Percentiles rank a stretch among this genome's conserved stretches.
Conservation (phyloP, 2,113 vertebrate genomes). For the Capreolus pygargus region DNA sequence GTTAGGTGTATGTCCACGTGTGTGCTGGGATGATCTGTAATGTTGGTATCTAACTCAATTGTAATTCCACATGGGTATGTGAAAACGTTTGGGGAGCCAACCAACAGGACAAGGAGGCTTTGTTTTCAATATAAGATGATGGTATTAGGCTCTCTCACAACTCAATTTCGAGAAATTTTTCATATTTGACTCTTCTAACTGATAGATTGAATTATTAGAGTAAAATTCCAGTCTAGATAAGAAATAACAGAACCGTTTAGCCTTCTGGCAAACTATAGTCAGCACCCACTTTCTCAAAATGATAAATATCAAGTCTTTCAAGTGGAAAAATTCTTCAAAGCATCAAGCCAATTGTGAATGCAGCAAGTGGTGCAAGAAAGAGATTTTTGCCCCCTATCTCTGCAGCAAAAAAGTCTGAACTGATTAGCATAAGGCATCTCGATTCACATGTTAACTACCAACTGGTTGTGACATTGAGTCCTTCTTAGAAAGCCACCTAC, state of each 20-base stretch:
- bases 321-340: constrained; percentile 69
- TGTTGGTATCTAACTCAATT: not conserved
- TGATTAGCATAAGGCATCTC: constrained; percentile 20
- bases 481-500: constrained; percentile 50
- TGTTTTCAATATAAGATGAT: constrained; percentile 39
- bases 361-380: constrained; percentile 30
- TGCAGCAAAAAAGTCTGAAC: not conserved
- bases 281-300: constrained; percentile 71
- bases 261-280: constrained; percentile 67
- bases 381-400: not conserved
- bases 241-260: constrained; percentile 62
- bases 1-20: not conserved
- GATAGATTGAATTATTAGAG: constrained; percentile 63
- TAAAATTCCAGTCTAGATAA: constrained; percentile 67
- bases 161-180: constrained; percentile 54
- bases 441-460: constrained; percentile 37
- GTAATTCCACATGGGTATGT: not conserved
- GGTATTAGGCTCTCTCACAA: not conserved
- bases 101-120: not conserved
- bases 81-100: not conserved
- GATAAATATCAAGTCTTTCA: constrained; percentile 68
- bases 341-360: constrained; percentile 61
- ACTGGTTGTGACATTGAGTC: not conserved
- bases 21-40: not conserved
- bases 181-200: constrained; percentile 29